Evolutionary conservation across 2,113 vertebrate genomes (phyloP), one percentile per base, ranked within the genome.

Genomic region (Lycocorax pyrrhopterus): DNA sequence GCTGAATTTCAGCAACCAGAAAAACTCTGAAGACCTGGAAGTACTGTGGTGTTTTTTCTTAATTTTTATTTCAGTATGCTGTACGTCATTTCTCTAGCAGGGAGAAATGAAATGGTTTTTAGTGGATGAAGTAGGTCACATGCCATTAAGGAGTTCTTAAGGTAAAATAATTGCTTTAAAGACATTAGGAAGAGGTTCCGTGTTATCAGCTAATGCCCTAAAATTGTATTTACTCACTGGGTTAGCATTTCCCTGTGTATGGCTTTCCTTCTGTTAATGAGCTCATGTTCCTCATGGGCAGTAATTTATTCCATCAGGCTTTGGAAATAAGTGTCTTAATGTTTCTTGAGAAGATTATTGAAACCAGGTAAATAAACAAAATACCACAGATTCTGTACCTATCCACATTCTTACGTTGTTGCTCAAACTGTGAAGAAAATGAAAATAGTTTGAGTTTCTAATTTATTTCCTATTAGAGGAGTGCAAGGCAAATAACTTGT

Each of bases 171-270:
- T 93, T 89, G 73, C 66, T 79, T 87, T 60, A 33, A 93, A 92
- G 89, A 64, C 66, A 62, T 79, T 52, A 95, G 87, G 49, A n/a
- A 43, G 52, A 87, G 58, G 58, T 89, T 94, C 66, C 60, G 74
- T 83, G 55, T 89, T 92, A 87, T 78, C 84, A 89, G 83, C 81
- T 94, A 84, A 94, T 93, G 51, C 59, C n/a, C 51, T 84, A 84
- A 89, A 90, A 96, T 72, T 44, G 29, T 84, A 73, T 92, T 94
- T 94, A 92, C 53, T 89, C 0, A 3, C 35, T 82, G 74, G 66
- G 87, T 84, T 94, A 87, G 87, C 81, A 46, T 69, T 91, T 81
- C 49, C 25, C 69, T 7, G 6, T 72, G 7, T 52, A 37, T 46
- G 37, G 53, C 49, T 95, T 89, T 52, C 56, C 64, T 8, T 72